Evolutionary conservation across 1,140 invertebrate species (phyloP), one percentile per base, ranked within the genome.

Genomic region (Apolygus lucorum): DNA sequence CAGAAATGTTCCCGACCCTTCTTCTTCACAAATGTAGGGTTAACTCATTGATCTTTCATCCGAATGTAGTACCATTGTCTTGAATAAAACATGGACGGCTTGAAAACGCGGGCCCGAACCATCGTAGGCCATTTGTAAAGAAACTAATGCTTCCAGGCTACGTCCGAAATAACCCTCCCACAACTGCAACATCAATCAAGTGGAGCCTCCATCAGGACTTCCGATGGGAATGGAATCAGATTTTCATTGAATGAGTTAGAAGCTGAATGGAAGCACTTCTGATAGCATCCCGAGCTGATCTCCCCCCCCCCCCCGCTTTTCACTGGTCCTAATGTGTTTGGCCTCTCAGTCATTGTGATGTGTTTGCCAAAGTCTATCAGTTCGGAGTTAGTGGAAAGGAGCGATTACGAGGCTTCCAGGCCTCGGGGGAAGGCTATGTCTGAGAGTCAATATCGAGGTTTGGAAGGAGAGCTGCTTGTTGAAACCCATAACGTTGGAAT

Each of bases 231-330:
- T 59, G 54, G 54, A 59, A 59, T 59, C 54, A 59, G 54, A 59
- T 59, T 59, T 59, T 59, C 54, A 59, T 59, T 59, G 54, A 59
- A 59, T 59, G 54, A 59, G 54, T 59, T 59, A 59, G 54, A 59
- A 59, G 22, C 22, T 59, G 54, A 59, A 59, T 59, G 54, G 54
- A 24, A 59, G 54, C 34, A 11, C 34, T 49, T 17, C 8, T 49
- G 54, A 11, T 59, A 11, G 11, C 54, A 11, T 59, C 54, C 11
- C 8, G 4, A 8, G 4, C 17, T 42, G 34, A 42, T 42, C 4
- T 4, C 17, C 4, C 34, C 34, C 4, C 4, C 34, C 17, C 4
- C 4, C 17, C 34, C 34, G 4, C 17, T 42, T 17, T 17, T 42
- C 34, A 4, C 17, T 17, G 4, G 4, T 17, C 17, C 34, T 42